phyloP scores from a whole-genome alignment of 1,140 invertebrate species.

The Epicauta chinensis region DNA sequence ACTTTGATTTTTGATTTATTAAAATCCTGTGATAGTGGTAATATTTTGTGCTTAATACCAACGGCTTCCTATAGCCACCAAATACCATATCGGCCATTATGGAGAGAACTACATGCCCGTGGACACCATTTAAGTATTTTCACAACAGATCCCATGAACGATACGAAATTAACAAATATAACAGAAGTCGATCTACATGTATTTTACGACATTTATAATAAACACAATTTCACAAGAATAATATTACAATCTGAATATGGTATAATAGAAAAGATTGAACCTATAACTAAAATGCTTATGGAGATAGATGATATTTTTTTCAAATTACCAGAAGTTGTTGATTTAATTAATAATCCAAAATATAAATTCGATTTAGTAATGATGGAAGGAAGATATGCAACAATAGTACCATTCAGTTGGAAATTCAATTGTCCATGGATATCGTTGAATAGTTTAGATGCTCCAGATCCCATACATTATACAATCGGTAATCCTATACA shows the following conservation, averaged over 20 bases:
- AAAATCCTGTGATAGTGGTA: constrained; percentile 6
- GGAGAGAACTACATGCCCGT: constrained; percentile 27
- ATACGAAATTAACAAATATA: constrained; percentile 22
- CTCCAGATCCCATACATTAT: constrained; percentile 21
- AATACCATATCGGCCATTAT: constrained; percentile 39
- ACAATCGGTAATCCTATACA: constrained; percentile 36
- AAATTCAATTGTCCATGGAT: constrained; percentile 38
- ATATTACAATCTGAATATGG: neutral
- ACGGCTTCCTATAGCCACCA: constrained; percentile 45
- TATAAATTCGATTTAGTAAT: constrained; percentile 41
- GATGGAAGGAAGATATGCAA: constrained; percentile 29
- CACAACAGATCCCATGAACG: constrained; percentile 37
- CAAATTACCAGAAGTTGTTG: neutral
- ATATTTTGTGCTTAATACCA: constrained; percentile 41
- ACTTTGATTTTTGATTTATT: too few species aligned
- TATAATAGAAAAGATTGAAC: neutral
- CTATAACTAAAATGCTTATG: neutral
- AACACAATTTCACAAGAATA: neutral
- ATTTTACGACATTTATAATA: neutral
- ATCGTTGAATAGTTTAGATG: constrained; percentile 29
- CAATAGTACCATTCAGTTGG: constrained; percentile 29
- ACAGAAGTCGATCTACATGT: neutral
- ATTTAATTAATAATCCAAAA: neutral
- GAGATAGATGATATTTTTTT: neutral
- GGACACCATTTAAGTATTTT: constrained; percentile 46